A percentile compares a stretch with the other conserved stretches of the same genome.
These are phyloP conservation scores for Rhagoletis zephyria DNA, from an alignment of 1,140 invertebrate genomes.

Conservation along the genomic window DNA sequence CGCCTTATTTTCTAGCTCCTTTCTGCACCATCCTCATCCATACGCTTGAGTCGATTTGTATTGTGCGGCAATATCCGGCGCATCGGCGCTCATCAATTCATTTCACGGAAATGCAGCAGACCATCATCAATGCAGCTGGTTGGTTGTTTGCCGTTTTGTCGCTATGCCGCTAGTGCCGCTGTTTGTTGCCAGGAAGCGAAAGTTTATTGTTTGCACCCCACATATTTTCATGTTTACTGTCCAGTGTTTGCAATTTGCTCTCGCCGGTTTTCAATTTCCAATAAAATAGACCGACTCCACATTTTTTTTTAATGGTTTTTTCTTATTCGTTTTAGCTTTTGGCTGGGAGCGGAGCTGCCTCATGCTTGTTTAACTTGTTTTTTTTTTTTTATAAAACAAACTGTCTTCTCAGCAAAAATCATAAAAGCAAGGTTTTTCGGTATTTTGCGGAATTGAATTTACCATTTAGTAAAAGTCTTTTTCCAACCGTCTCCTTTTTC, in stretches of 20 bases:
- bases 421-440: not conserved
- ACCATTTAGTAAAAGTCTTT: conserved; percentile 1
- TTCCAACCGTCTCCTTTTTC: not conserved
- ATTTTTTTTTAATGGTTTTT: conserved; percentile 1
- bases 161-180: not conserved
- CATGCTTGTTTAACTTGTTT: not conserved
- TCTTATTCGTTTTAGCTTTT: not conserved
- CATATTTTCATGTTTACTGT: conserved; percentile 48
- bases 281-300: not conserved
- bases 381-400: not conserved
- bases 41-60: not conserved
- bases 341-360: not conserved
- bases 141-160: conserved; percentile 9
- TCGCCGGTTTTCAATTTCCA: conserved; percentile 10
- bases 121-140: not conserved
- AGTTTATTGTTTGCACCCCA: conserved; percentile 50
- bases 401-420: not conserved
- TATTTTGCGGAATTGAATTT: not conserved
- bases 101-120: conserved; percentile 41
- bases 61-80: conserved; percentile 40
- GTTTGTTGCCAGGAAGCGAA: conserved; percentile 32
- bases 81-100: conserved; percentile 43
- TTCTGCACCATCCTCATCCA: not conserved
- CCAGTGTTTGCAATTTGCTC: conserved; percentile 15
- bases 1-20: not conserved